phyloP scores from a whole-genome alignment of 2,113 vertebrate genomes.

The Etheostoma spectabile region DNA sequence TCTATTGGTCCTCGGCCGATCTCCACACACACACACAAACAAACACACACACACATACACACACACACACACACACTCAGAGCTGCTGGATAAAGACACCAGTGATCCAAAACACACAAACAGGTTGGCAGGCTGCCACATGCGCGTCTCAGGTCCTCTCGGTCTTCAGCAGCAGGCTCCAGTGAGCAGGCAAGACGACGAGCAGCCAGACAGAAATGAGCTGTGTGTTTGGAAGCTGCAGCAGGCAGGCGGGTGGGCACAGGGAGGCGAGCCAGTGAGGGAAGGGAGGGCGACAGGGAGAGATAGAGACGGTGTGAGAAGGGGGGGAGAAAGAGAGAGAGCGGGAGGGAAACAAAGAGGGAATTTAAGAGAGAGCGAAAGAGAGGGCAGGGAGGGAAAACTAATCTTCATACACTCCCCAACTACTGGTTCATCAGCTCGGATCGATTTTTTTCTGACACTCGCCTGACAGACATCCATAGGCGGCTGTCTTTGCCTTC shows the following conservation, averaged over 20 bases:
- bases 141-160: slow-evolving; percentile 68
- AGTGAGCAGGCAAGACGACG: slow-evolving; percentile 56
- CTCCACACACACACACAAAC: slow-evolving; percentile 15
- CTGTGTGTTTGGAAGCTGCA: slow-evolving; percentile 71
- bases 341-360: not conserved
- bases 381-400: slow-evolving; percentile 18
- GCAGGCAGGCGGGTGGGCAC: slow-evolving; percentile 32
- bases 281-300: slow-evolving; percentile 15
- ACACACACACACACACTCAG: not conserved
- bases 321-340: slow-evolving; percentile 10
- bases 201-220: slow-evolving; percentile 69
- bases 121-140: slow-evolving; percentile 72
- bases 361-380: not conserved
- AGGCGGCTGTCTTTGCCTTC: slow-evolving; percentile 32
- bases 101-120: slow-evolving; percentile 78
- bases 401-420: slow-evolving; percentile 68
- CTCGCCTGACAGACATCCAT: slow-evolving; percentile 61
- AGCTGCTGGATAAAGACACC: slow-evolving; percentile 70
- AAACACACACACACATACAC: slow-evolving; percentile 8
- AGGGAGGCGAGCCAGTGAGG: slow-evolving; percentile 37
- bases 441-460: slow-evolving; percentile 72
- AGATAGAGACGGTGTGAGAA: slow-evolving; percentile 11
- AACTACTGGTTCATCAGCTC: slow-evolving; percentile 69
- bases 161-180: slow-evolving; percentile 67
- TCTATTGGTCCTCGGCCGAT: slow-evolving; percentile 24